Evolutionary conservation across 2,888 invertebrate species (phyloP), one percentile per base, ranked within the genome.

Genomic region (Hesperia comma): DNA sequence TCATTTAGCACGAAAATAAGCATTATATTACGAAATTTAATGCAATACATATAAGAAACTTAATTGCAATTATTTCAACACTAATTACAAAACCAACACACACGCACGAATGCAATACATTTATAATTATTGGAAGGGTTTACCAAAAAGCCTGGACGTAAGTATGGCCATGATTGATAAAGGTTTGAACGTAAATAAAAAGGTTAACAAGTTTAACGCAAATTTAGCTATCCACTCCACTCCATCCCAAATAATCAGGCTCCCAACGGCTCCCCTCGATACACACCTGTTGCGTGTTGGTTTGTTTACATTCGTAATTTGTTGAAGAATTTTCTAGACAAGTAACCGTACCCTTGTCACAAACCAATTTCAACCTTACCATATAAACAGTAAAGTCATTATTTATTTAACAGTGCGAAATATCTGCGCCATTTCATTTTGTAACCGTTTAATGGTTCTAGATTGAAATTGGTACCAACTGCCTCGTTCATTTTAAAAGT

Each of bases 241-340:
- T 49, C 56, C 19, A 15, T 46, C 46, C 56, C 43, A 62, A 62
- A 49, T 63, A 49, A 37, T 63, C 26, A 41, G 40, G 26, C 56
- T 49, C 69, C 58, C 63, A 37, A 37, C 46, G 54, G 49, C 71
- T 66, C 69, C 70, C 70, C 68, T 51, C 46, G 43, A 49, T 40
- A 63, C 61, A 70, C 74, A 83, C 85, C 81, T 84, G 84, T 88
- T 87, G 85, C 84, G 75, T 78, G 37, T 70, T 64, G 75, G 78
- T 86, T 84, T 88, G 82, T 86, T 87, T 86, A 88, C 84, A 76
- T 80, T 78, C 74, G 74, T 75, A 74, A 79, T 75, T 78, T 74
- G 80, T 79, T 5, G 21, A 78, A 74, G 71, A 83, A 79, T 68
- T 54, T 76, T 84, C 86, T 80, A 78, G 84, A 84, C 78, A 60